Conservation (phyloP, 2,113 vertebrate genomes). For the Eublepharis macularius region DNA sequence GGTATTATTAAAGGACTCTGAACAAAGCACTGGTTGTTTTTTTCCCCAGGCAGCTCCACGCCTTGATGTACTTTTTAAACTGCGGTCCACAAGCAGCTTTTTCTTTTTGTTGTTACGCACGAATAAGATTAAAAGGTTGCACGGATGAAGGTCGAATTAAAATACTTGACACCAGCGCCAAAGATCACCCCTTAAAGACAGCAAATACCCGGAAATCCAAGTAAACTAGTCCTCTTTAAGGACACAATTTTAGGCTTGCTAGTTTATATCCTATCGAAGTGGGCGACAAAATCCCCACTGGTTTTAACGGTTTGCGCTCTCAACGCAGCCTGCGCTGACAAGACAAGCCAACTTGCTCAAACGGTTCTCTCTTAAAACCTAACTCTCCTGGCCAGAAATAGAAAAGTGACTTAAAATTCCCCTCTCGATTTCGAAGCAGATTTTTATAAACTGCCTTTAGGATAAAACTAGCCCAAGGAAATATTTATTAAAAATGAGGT, state of each 20-base stretch:
- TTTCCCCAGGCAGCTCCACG: constrained; percentile 46
- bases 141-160: background rate
- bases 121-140: background rate
- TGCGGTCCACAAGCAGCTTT: background rate
- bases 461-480: constrained; percentile 14
- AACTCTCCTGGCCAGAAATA: background rate
- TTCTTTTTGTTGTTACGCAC: background rate
- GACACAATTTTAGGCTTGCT: background rate
- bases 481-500: constrained; percentile 52
- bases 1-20: constrained; percentile 98
- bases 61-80: background rate
- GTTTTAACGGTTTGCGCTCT: background rate
- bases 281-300: background rate
- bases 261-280: background rate
- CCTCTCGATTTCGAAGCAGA: background rate
- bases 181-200: background rate
- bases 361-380: background rate
- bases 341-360: background rate
- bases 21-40: constrained; percentile 71
- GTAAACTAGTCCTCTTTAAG: background rate
- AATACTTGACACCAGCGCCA: background rate
- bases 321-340: too few relatives aligned
- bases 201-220: too few relatives aligned
- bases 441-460: constrained; percentile 5
- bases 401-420: background rate